Conservation (phyloP, 2,113 vertebrate genomes). For the Oncorhynchus gorbuscha region DNA sequence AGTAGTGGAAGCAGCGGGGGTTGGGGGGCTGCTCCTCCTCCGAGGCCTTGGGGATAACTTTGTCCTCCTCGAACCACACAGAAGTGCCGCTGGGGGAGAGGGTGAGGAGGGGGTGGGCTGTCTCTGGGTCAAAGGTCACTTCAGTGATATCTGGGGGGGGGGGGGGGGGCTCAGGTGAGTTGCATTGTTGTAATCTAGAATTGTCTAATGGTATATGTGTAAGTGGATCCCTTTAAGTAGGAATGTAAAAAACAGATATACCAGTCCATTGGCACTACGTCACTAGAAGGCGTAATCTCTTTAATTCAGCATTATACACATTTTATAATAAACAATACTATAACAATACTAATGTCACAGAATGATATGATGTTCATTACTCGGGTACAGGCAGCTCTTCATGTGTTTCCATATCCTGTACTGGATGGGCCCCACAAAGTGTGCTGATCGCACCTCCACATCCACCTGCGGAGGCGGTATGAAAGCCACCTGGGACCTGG, state of each 20-base stretch:
- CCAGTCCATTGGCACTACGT: no score
- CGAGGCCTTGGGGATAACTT: slow-evolving; percentile 29
- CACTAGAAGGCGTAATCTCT: no score
- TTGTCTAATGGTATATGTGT: neutral
- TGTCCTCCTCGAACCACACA: slow-evolving; percentile 63
- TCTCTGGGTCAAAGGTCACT: slow-evolving; percentile 71
- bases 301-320: no score
- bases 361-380: slow-evolving; percentile 42
- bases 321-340: no score
- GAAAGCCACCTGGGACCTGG: slow-evolving; percentile 71
- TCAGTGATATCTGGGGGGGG: slow-evolving; percentile 60
- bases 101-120: slow-evolving; percentile 68
- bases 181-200: neutral
- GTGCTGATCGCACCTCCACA: slow-evolving; percentile 62
- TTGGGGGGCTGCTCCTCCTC: slow-evolving; percentile 23
- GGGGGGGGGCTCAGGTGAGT: neutral
- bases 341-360: no score
- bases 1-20: slow-evolving; percentile 68
- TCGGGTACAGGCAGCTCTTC: slow-evolving; percentile 74
- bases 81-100: slow-evolving; percentile 58
- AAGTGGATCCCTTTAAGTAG: no score
- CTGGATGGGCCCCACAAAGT: slow-evolving; percentile 74
- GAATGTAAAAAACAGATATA: no score
- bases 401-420: slow-evolving; percentile 80
- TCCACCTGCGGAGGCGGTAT: slow-evolving; percentile 59